Percentiles rank a stretch among this genome's conserved stretches.
phyloP scores from a whole-genome alignment of 2,113 vertebrate species.

The Lophura nycthemera region DNA sequence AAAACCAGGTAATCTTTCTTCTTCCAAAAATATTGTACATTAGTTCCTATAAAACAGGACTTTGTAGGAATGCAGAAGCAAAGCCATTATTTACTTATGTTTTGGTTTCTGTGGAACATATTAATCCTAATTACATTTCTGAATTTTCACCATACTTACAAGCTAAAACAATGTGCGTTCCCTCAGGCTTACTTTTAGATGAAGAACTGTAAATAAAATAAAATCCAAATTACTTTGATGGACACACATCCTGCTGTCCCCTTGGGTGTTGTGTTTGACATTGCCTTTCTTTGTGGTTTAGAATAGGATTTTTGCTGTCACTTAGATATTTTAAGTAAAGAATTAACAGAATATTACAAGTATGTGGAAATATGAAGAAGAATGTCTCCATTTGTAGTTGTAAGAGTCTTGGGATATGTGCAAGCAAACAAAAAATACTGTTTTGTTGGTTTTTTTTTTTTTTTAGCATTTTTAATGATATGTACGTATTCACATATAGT shows the following conservation, averaged over 20 bases:
- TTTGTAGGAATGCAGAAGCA: background rate
- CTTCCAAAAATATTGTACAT: background rate
- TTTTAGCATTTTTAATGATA: background rate
- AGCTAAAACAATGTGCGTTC: constrained; percentile 19
- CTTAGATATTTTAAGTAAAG: constrained; percentile 36
- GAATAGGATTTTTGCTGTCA: constrained; percentile 55
- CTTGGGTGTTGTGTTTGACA: constrained; percentile 41
- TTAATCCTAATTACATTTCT: constrained; percentile 47
- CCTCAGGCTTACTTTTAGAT: constrained; percentile 53
- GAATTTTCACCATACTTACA: constrained; percentile 27
- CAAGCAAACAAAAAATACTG: background rate
- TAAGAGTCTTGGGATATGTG: background rate
- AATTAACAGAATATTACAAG: background rate
- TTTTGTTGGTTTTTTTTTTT: background rate
- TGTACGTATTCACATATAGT: background rate
- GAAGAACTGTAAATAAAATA: constrained; percentile 52
- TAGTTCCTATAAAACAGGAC: background rate
- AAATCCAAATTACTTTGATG: constrained; percentile 40
- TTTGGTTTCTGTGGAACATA: constrained; percentile 13
- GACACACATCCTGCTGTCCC: constrained; percentile 33
- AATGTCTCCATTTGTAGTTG: background rate
- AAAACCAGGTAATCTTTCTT: background rate
- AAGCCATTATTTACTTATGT: background rate
- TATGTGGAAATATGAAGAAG: background rate
- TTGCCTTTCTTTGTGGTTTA: constrained; percentile 47